phyloP scores from a whole-genome alignment of 2,888 invertebrate species.

The Thumatha senex region DNA sequence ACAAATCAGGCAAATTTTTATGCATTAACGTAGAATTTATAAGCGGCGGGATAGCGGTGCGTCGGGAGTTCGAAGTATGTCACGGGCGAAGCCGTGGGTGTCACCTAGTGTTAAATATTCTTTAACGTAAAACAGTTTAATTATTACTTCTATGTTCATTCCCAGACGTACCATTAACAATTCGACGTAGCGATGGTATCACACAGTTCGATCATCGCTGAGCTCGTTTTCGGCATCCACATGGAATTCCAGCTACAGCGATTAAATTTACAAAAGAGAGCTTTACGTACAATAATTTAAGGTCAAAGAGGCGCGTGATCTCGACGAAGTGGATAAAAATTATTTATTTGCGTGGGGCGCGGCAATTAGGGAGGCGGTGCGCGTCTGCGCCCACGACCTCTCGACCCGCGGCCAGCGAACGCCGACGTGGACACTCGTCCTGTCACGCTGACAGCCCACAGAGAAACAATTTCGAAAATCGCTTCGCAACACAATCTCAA shows the following conservation, averaged over 20 bases:
- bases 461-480: constrained; percentile 56
- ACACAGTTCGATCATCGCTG: constrained; percentile 54
- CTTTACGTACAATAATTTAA: constrained; percentile 72
- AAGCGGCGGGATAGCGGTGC: too few relatives aligned
- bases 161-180: constrained; percentile 67
- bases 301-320: constrained; percentile 77
- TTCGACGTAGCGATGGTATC: constrained; percentile 69
- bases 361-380: constrained; percentile 82
- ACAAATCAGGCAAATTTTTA: too few relatives aligned
- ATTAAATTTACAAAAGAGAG: constrained; percentile 70
- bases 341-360: constrained; percentile 82
- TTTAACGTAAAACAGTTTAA: constrained; percentile 34
- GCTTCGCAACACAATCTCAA: constrained; percentile 54
- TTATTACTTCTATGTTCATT: constrained; percentile 55
- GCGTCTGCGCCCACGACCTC: constrained; percentile 76
- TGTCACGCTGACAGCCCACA: constrained; percentile 56
- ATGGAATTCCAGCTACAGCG: constrained; percentile 47
- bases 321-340: constrained; percentile 73
- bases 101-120: too few relatives aligned
- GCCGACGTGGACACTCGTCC: constrained; percentile 51
- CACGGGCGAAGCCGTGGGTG: too few relatives aligned
- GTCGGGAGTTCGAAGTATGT: too few relatives aligned
- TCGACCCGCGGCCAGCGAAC: constrained; percentile 58
- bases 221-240: constrained; percentile 44
- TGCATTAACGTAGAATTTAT: too few relatives aligned